Evolutionary conservation across 2,888 invertebrate species (phyloP).

Genomic region (Cheilosia impressa): DNA sequence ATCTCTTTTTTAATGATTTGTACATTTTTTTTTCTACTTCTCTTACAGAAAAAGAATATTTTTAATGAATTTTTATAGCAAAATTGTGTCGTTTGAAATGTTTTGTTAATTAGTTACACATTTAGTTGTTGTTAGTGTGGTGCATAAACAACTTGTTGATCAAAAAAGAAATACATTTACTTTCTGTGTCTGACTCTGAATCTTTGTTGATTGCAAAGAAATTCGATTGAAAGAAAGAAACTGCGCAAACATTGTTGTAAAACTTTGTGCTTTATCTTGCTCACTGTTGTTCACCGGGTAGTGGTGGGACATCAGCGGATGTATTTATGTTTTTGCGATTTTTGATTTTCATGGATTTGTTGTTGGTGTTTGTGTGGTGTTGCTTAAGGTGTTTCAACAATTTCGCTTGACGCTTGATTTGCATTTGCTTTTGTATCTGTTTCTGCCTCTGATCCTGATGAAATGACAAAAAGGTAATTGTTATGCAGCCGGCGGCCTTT

Average conservation of each 20-base stretch:
- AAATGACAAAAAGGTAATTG: slow-evolving; percentile 41
- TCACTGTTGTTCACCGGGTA: slow-evolving; percentile 26
- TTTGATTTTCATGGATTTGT: slow-evolving; percentile 20
- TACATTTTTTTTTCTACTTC: slow-evolving; percentile 26
- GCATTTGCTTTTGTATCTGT: neutral
- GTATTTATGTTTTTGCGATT: slow-evolving; percentile 28
- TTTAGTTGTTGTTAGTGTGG: slow-evolving; percentile 31
- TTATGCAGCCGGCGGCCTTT: slow-evolving; percentile 27
- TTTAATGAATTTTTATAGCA: slow-evolving; percentile 11
- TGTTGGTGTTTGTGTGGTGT: slow-evolving; percentile 32
- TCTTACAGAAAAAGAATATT: slow-evolving; percentile 18
- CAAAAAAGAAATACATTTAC: slow-evolving; percentile 54
- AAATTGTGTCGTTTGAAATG: slow-evolving; percentile 26
- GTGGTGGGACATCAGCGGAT: slow-evolving; percentile 35
- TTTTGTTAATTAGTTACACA: slow-evolving; percentile 17
- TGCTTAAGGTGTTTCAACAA: slow-evolving; percentile 55
- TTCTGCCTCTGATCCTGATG: slow-evolving; percentile 48
- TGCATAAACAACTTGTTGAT: slow-evolving; percentile 45
- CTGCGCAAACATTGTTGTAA: slow-evolving; percentile 53
- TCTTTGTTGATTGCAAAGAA: slow-evolving; percentile 63
- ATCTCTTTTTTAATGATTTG: slow-evolving; percentile 25
- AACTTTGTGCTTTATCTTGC: slow-evolving; percentile 68
- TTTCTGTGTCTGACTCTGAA: slow-evolving; percentile 45
- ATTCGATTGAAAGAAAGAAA: slow-evolving; percentile 64
- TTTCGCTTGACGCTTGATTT: slow-evolving; percentile 47